Evolutionary conservation across 53 echinoderm and acorn worm genomes (phyloP).

Genomic region (Luidia sarsii): DNA sequence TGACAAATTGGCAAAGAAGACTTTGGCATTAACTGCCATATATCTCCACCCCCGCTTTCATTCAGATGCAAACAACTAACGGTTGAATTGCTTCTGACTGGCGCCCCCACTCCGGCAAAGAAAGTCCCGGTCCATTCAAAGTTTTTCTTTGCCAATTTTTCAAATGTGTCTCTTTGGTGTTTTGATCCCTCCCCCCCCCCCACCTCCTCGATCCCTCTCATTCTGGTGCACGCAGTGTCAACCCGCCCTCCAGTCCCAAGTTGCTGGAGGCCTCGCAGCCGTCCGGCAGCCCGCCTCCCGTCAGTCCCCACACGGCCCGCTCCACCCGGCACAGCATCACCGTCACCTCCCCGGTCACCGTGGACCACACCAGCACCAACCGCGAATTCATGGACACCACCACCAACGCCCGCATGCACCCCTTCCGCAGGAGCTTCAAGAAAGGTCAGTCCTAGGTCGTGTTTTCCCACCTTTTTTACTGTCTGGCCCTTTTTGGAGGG

Average conservation of each 20-base stretch:
- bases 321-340: constrained; percentile 50
- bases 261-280: constrained; percentile 36
- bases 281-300: constrained; percentile 64
- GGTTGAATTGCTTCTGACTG: no score
- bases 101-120: no score
- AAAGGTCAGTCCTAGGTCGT: no score
- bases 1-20: no score
- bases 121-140: no score
- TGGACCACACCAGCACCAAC: background rate
- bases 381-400: constrained; percentile 65
- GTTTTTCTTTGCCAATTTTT: background rate
- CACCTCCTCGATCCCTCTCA: no score
- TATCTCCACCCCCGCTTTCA: no score
- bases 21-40: no score
- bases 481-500: no score
- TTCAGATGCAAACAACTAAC: no score
- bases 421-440: constrained; percentile 81
- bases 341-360: constrained; percentile 41
- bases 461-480: no score
- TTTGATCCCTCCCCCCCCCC: background rate
- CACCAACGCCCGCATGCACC: constrained; percentile 67
- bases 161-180: background rate
- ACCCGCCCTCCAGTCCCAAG: constrained; percentile 56
- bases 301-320: constrained; percentile 42
- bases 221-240: constrained; percentile 35